Evolutionary conservation across 2,888 invertebrate species (phyloP).

Genomic region (Chromoteleia sp.): DNA sequence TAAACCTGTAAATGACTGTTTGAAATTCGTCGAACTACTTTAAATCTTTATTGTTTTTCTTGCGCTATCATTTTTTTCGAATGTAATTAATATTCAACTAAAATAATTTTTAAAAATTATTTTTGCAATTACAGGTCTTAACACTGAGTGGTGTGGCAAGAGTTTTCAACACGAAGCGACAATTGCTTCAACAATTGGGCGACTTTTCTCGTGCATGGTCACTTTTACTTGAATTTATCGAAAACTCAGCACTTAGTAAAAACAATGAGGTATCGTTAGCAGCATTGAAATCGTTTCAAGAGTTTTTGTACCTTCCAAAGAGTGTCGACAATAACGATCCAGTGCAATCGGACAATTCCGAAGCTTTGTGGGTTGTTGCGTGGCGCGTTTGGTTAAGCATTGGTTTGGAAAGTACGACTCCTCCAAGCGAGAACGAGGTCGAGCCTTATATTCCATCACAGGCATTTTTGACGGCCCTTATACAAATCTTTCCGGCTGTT

Average conservation of each 20-base stretch:
- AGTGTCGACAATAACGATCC: constrained; percentile 84
- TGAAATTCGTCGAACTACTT: no score
- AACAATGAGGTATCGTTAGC: constrained; percentile 98
- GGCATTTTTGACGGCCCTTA: constrained; percentile 96
- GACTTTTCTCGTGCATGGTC: constrained; percentile 98
- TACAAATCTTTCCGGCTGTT: constrained; percentile 97
- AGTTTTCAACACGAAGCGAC: constrained; percentile 96
- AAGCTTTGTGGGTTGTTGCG: constrained; percentile 91
- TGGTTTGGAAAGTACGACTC: constrained; percentile 91
- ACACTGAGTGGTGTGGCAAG: constrained; percentile 96
- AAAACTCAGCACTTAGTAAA: constrained; percentile 95
- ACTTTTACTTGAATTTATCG: constrained; percentile 96
- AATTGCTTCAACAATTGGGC: constrained; percentile 92
- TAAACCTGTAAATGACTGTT: no score
- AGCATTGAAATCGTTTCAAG: constrained; percentile 98
- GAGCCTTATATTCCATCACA: constrained; percentile 95
- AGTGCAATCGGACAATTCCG: constrained; percentile 84
- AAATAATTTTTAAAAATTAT: constrained; percentile 5
- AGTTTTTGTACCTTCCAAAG: constrained; percentile 92
- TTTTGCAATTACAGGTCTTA: constrained; percentile 87
- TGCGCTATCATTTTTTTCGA: no score
- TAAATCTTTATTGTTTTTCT: no score
- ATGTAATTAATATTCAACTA: background rate
- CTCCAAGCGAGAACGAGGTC: constrained; percentile 85
- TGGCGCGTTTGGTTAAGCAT: constrained; percentile 96